Evolutionary conservation across 2,888 invertebrate species (phyloP), one percentile per base, ranked within the genome.

Genomic region (Germaria angustata): DNA sequence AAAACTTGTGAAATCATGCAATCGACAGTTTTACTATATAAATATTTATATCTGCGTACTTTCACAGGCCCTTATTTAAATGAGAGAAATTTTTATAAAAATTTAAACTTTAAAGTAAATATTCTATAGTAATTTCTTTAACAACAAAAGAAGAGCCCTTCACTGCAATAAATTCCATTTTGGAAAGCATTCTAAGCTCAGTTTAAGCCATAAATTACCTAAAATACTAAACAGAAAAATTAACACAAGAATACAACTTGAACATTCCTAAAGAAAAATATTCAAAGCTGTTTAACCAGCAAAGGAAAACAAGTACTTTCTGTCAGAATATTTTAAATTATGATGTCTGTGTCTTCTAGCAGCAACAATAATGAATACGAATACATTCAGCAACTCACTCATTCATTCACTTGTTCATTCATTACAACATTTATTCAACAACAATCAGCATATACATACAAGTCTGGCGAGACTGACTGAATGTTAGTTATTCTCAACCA

Each of bases 241-340:
- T 2, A 39, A 59, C 49, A n/a, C 15, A 24, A 22, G 55, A 41
- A 65, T n/a, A 15, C 72, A 66, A 41, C 53, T 39, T 7, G 2
- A 57, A 73, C 20, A 49, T 66, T 72, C 24, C 51, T 13, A 46
- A 28, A 51, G 22, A 53, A 55, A 20, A 51, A 20, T 17, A 9
- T n/a, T n/a, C n/a, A 55, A 55, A 46, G 11, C 2, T 11, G 46
- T 4, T 28, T 6, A 28, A 28, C 4, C 28, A 6, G 28, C 28
- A 28, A 28, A 49, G 28, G n/a, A 61, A 66, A 57, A 41, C 61
- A 75, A 82, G 63, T 65, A 68, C 75, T 69, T 79, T 75, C 41
- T 68, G 72, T 73, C 72, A 68, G 34, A 66, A 80, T 61, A 76
- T 53, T 75, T 55, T 41, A 75, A 78, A 36, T 82, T 79, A 72